phyloP scores from a whole-genome alignment of 1,140 invertebrate species.

The Diabrotica undecimpunctata region DNA sequence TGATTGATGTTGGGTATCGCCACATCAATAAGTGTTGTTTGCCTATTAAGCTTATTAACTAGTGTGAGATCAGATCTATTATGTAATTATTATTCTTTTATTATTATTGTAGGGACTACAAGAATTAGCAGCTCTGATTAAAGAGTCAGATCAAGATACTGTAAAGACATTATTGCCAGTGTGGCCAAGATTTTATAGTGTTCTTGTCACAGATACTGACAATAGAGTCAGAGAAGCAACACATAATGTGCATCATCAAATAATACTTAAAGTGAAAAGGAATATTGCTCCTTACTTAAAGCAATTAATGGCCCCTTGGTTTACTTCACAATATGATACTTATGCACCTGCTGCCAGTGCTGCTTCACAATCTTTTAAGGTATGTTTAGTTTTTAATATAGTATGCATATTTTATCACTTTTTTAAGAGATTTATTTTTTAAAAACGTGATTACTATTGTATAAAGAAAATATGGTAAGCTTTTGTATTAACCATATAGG shows the following conservation, averaged over 20 bases:
- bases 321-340: slow-evolving; percentile 75
- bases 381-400: slow-evolving; percentile 33
- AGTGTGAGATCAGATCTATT: background rate
- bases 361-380: slow-evolving; percentile 67
- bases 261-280: slow-evolving; percentile 66
- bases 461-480: no score
- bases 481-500: no score
- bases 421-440: no score
- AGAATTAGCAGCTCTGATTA: slow-evolving; percentile 69
- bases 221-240: slow-evolving; percentile 74
- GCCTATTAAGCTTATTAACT: no score
- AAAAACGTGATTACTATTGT: no score
- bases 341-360: slow-evolving; percentile 74
- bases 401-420: background rate
- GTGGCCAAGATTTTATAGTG: slow-evolving; percentile 75
- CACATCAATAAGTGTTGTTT: no score
- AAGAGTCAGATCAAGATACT: slow-evolving; percentile 55
- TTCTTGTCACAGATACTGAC: slow-evolving; percentile 70
- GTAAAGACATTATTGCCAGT: slow-evolving; percentile 67
- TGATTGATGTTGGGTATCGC: no score
- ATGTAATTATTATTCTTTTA: slow-evolving; percentile 1
- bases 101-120: slow-evolving; percentile 62
- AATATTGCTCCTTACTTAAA: slow-evolving; percentile 76
- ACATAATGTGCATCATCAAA: slow-evolving; percentile 63
- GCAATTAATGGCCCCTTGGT: slow-evolving; percentile 69